phyloP scores from a whole-genome alignment of 1,140 invertebrate genomes.

The Monochamus saltuarius region DNA sequence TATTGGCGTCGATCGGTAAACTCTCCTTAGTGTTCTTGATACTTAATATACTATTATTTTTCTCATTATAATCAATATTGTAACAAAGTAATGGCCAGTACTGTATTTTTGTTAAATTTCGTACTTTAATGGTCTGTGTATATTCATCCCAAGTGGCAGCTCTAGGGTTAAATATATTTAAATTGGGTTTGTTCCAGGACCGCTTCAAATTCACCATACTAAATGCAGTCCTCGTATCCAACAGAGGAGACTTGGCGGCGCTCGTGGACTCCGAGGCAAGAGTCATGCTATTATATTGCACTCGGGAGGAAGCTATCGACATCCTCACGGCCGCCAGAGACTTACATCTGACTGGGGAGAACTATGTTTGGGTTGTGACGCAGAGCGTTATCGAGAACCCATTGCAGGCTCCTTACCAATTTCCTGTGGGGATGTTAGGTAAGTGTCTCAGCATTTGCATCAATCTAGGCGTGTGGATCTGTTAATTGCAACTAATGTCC shows the following conservation, averaged over 20 bases:
- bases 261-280: constrained; percentile 88
- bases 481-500: no score
- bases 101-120: no score
- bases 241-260: constrained; percentile 64
- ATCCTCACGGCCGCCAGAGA: constrained; percentile 81
- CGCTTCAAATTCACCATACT: constrained; percentile 89
- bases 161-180: no score
- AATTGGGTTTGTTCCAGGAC: constrained; percentile 56
- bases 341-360: constrained; percentile 86
- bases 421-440: constrained; percentile 93
- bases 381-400: constrained; percentile 85
- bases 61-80: no score
- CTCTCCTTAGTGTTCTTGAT: no score
- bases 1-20: no score
- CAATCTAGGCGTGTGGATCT: no score
- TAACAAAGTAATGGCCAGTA: no score
- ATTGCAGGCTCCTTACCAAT: constrained; percentile 72
- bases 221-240: constrained; percentile 78
- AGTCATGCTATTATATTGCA: constrained; percentile 91
- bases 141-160: no score
- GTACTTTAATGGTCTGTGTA: no score
- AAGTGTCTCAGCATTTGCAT: constrained; percentile 47
- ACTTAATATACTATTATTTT: no score
- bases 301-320: constrained; percentile 79
- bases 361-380: constrained; percentile 97